Conservation (phyloP, 2,113 vertebrate genomes). For the Macrotus californicus region DNA sequence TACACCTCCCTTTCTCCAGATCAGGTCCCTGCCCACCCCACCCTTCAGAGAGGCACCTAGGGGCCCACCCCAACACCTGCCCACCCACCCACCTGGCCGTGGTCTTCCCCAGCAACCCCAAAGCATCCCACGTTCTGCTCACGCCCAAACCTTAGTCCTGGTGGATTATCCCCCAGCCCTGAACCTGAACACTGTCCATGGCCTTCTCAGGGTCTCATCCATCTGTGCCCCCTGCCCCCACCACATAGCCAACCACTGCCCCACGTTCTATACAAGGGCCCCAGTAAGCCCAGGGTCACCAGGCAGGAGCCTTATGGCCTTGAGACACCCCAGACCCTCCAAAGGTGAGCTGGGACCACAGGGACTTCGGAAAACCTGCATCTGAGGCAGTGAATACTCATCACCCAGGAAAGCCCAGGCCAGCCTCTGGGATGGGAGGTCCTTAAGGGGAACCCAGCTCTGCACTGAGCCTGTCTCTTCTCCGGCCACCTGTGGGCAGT, state of each 20-base stretch:
- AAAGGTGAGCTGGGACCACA: background rate
- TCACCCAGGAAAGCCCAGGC: background rate
- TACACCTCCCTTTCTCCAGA: background rate
- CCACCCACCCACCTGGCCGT: background rate
- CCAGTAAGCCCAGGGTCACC: background rate
- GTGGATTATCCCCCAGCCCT: accelerated
- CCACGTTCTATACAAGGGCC: no score
- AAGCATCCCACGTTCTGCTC: background rate
- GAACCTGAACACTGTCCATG: background rate
- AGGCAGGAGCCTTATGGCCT: background rate
- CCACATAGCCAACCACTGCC: no score
- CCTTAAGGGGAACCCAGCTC: background rate
- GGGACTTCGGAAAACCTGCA: background rate
- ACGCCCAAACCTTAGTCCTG: background rate
- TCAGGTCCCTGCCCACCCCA: background rate
- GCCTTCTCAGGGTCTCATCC: background rate
- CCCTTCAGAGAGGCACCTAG: background rate
- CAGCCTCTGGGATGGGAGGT: background rate
- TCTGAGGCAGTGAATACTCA: background rate
- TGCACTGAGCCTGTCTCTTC: background rate
- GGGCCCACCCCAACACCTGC: background rate
- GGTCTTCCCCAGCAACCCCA: background rate
- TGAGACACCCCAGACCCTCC: background rate
- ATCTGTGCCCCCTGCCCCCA: background rate
- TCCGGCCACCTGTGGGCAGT: background rate